Percentiles rank a stretch among this genome's conserved stretches.
Conservation (phyloP, 2,888 invertebrate genomes). For the Lycocerus yunnanus region DNA sequence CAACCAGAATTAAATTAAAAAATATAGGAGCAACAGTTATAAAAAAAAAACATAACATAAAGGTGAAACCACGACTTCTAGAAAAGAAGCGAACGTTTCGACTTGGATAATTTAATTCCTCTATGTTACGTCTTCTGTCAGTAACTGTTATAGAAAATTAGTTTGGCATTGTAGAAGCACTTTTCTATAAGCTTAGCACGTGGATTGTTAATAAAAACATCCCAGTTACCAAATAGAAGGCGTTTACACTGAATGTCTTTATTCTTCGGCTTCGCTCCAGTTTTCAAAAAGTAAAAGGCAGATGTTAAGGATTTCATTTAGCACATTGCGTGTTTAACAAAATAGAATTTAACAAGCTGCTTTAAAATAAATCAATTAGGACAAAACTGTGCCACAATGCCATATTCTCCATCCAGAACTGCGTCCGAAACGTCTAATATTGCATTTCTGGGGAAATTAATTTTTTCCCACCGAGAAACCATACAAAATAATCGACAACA, state of each 20-base stretch:
- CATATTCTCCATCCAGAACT: neutral
- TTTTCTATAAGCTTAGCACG: neutral
- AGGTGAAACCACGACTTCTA: neutral
- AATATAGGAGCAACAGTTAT: neutral
- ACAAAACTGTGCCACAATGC: neutral
- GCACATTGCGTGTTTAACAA: conserved; percentile 5
- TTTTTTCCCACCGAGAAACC: neutral
- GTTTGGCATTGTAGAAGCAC: neutral
- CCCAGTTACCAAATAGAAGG: neutral
- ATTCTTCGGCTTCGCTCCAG: conserved; percentile 5
- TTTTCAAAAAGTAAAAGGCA: conserved; percentile 8
- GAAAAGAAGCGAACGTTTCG: neutral
- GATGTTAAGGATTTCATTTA: conserved; percentile 14
- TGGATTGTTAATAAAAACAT: neutral
- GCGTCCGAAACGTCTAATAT: neutral
- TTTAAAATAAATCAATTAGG: conserved; percentile 9
- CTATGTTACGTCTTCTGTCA: neutral
- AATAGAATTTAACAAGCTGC: conserved; percentile 2
- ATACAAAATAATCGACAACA: neutral
- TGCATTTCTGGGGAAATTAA: neutral
- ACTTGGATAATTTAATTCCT: neutral
- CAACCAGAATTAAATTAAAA: neutral
- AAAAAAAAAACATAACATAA: neutral
- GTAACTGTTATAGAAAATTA: neutral
- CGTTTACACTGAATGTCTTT: neutral